Base-by-base conservation (phyloP, 2,888 invertebrate species). In the Ommatoiulus sabulosus region DNA sequence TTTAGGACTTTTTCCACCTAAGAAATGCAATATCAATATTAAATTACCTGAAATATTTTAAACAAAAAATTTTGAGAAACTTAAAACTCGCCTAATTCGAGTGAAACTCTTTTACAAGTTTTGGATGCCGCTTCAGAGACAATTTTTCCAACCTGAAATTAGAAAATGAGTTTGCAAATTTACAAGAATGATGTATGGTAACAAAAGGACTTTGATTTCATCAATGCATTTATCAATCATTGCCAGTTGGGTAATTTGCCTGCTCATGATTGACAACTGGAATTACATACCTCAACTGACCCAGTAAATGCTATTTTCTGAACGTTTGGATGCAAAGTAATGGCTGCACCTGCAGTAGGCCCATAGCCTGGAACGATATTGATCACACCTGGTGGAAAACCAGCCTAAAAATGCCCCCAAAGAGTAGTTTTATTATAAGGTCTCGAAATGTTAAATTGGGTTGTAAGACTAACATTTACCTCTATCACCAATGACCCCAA, bases 1-100 rank as follows among this genome's bases (percentile, higher is more conserved):
- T 24, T 97, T 93, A 0, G 98, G 97, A 92, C 96, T 97, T 92
- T 98, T 98, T 89, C 98, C 98, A 84, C 98, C 98, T 72, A 98
- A 35, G 35, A 20, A 63, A 63, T 20, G 15, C 52, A 72, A 72
- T 24, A 24, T 17, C 52, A 52, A 72, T 0, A 52, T 52, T 10
- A 15, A 72, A 72, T 7, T 20, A 20, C 2, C 20, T 5, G 5
- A 20, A 2, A 35, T 35, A 63, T 63, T 63, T n/a, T n/a, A 20
- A 8, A 20, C 5, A 63, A n/a, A 24, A 0, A n/a, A 5, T 20
- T 63, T 4, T 10, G 0, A 72, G 24, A 72, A 72, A 10, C 0
- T 1, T 24, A 12, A 8, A 72, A 72, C 72, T 35, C 24, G 24
- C 72, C 72, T 72, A 72, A 72, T 24, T 72, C 72, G 72, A 72